Evolutionary conservation across 2,888 invertebrate species (phyloP).

Genomic region (Tenodera sinensis): DNA sequence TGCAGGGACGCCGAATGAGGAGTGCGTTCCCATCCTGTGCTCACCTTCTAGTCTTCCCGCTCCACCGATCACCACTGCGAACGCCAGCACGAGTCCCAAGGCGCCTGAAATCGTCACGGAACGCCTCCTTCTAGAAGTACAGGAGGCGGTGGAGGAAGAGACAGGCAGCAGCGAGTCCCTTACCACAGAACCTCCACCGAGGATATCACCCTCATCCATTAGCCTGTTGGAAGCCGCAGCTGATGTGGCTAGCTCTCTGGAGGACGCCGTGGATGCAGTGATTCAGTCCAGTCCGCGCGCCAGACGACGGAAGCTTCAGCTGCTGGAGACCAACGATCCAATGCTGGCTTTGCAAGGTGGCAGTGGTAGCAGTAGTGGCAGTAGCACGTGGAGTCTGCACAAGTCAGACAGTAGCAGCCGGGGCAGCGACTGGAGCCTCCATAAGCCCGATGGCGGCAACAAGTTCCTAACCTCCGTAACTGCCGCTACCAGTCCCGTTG

Average conservation of each 20-base stretch:
- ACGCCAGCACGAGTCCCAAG: background rate
- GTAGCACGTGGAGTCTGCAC: slow-evolving; percentile 46
- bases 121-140: slow-evolving; percentile 8
- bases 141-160: slow-evolving; percentile 9
- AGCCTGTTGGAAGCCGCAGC: slow-evolving; percentile 63
- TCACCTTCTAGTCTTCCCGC: slow-evolving; percentile 9
- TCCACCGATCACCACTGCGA: background rate
- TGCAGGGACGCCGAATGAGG: background rate
- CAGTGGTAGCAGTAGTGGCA: slow-evolving; percentile 45
- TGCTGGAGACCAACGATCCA: slow-evolving; percentile 33
- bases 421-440: slow-evolving; percentile 21
- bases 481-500: background rate
- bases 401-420: slow-evolving; percentile 36
- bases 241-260: slow-evolving; percentile 60
- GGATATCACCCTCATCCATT: slow-evolving; percentile 41
- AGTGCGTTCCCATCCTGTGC: background rate
- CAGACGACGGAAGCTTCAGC: slow-evolving; percentile 48
- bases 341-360: slow-evolving; percentile 45
- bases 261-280: slow-evolving; percentile 65
- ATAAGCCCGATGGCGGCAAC: background rate
- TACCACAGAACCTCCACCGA: slow-evolving; percentile 7
- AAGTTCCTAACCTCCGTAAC: background rate
- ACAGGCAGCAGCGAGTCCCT: slow-evolving; percentile 16
- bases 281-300: slow-evolving; percentile 60
- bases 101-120: slow-evolving; percentile 19